Conservation (phyloP, 2,113 vertebrate genomes). For the Mellivora capensis region DNA sequence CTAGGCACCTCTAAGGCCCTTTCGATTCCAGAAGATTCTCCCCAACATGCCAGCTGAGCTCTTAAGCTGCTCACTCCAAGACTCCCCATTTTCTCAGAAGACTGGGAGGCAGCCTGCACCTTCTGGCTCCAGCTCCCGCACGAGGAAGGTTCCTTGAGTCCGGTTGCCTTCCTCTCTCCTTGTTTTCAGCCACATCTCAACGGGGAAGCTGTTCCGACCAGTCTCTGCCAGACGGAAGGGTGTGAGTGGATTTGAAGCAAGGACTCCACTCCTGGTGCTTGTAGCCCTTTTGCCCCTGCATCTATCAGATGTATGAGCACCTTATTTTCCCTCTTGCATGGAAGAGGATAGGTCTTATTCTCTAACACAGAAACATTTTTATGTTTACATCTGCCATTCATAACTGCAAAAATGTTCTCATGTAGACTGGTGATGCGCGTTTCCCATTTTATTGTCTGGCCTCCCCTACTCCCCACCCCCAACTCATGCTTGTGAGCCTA, state of each 20-base stretch:
- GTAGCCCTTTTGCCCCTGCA: accelerated
- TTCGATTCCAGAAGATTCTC: neutral
- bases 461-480: too few species aligned
- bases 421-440: neutral
- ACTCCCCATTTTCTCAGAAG: neutral
- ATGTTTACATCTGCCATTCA: neutral
- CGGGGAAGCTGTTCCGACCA: neutral
- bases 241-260: neutral
- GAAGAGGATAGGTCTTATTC: neutral
- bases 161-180: neutral
- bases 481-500: neutral
- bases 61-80: neutral
- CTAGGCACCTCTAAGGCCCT: neutral
- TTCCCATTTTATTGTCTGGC: neutral
- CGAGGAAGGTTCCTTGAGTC: neutral
- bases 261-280: neutral
- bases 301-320: accelerated
- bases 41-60: neutral
- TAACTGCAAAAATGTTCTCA: neutral
- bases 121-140: neutral
- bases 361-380: neutral
- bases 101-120: neutral
- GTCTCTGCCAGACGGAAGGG: neutral
- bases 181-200: neutral
- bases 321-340: neutral